Conservation (phyloP, 1,140 invertebrate genomes). For the Aphis gossypii region DNA sequence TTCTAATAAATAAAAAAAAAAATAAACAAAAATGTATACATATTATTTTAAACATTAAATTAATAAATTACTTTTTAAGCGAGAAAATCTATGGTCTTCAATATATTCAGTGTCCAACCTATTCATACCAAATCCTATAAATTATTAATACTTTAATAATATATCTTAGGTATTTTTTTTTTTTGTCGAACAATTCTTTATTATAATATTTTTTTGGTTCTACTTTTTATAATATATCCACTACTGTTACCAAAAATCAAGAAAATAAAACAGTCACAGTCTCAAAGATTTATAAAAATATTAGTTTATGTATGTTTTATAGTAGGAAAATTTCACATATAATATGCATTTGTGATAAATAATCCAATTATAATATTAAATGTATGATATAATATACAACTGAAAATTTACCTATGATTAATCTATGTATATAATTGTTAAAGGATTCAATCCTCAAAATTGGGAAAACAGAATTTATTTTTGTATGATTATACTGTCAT, state of each 20-base stretch:
- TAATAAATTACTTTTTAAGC: constrained; percentile 48
- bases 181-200: background rate
- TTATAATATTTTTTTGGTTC: background rate
- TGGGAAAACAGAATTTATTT: background rate
- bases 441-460: background rate
- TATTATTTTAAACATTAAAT: constrained; percentile 50
- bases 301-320: background rate
- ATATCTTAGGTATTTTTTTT: background rate
- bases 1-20: background rate
- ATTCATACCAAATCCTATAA: background rate
- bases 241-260: background rate
- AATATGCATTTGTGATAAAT: background rate
- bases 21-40: constrained; percentile 9
- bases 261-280: background rate
- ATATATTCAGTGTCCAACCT: background rate
- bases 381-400: background rate
- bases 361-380: background rate
- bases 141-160: background rate
- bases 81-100: constrained; percentile 29
- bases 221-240: background rate
- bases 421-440: background rate
- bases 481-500: too few species aligned
- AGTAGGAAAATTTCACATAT: background rate
- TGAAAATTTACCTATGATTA: background rate
- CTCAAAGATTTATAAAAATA: background rate